phyloP scores from a whole-genome alignment of 1,140 invertebrate genomes.

The Pseudomyrmex sp. region DNA sequence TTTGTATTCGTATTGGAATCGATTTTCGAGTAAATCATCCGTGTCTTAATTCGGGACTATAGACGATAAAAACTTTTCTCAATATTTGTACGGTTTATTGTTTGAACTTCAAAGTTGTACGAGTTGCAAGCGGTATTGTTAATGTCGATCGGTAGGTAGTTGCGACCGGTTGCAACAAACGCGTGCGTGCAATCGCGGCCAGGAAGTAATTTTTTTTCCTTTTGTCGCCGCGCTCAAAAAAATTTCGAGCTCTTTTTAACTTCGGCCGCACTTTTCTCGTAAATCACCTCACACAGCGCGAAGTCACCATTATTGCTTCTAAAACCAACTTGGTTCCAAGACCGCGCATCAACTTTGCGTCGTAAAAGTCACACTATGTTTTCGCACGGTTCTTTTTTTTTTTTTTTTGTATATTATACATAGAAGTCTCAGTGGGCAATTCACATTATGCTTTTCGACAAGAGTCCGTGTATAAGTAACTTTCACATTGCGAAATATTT shows the following conservation, averaged over 20 bases:
- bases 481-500: background rate
- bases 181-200: background rate
- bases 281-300: slow-evolving; percentile 9
- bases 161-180: background rate
- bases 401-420: background rate
- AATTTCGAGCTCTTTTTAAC: slow-evolving; percentile 12
- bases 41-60: background rate
- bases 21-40: background rate
- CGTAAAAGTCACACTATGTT: slow-evolving; percentile 37
- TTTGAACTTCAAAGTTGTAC: slow-evolving; percentile 59
- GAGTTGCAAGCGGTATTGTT: background rate
- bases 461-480: slow-evolving; percentile 15
- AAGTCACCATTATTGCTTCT: slow-evolving; percentile 47
- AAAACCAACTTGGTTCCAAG: slow-evolving; percentile 11
- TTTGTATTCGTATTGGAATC: slow-evolving; percentile 7
- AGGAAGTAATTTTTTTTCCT: slow-evolving; percentile 33
- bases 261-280: background rate
- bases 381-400: slow-evolving; percentile 8
- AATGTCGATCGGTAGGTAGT: too few relatives aligned
- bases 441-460: slow-evolving; percentile 10
- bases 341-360: slow-evolving; percentile 13
- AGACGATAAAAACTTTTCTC: slow-evolving; percentile 40
- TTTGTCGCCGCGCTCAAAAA: slow-evolving; percentile 25
- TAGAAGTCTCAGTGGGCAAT: background rate
- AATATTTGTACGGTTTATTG: slow-evolving; percentile 69